A percentile compares a stretch with the other conserved stretches of the same genome.
Evolutionary conservation across 2,113 vertebrate species (phyloP).

Genomic region (Ceratotherium simum): DNA sequence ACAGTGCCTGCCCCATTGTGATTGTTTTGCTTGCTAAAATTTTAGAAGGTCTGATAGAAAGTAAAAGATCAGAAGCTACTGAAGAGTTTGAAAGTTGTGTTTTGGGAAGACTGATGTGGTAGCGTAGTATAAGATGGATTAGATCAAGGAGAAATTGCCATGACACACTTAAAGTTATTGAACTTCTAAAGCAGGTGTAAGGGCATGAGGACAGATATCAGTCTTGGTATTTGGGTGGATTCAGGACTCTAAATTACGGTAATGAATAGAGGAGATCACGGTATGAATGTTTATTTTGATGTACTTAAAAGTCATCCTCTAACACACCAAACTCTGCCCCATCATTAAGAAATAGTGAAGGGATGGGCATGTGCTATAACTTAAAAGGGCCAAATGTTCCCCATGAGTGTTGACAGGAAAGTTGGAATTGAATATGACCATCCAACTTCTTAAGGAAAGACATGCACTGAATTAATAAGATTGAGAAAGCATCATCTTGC

Average conservation of each 20-base stretch:
- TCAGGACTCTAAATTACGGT: neutral
- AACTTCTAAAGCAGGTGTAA: neutral
- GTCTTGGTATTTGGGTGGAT: neutral
- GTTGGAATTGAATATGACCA: constrained; percentile 62
- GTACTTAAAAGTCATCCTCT: neutral
- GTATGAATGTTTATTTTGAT: neutral
- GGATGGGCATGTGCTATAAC: neutral
- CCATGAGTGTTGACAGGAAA: constrained; percentile 54
- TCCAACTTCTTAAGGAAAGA: constrained; percentile 38
- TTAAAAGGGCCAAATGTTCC: constrained; percentile 59
- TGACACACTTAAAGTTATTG: constrained; percentile 39
- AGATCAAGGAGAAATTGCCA: neutral
- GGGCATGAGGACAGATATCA: neutral
- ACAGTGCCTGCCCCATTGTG: neutral
- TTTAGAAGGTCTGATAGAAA: neutral
- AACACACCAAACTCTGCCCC: neutral
- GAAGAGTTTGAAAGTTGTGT: constrained; percentile 5
- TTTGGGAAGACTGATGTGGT: neutral
- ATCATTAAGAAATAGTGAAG: constrained; percentile 59
- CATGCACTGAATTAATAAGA: constrained; percentile 53
- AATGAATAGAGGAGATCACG: neutral
- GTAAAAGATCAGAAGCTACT: neutral
- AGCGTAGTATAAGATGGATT: neutral
- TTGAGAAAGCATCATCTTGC: neutral
- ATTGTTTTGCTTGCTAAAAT: neutral